Evolutionary conservation across 1,140 invertebrate genomes (phyloP), one percentile per base, ranked within the genome.

Genomic region (Bradynema listronoti): DNA sequence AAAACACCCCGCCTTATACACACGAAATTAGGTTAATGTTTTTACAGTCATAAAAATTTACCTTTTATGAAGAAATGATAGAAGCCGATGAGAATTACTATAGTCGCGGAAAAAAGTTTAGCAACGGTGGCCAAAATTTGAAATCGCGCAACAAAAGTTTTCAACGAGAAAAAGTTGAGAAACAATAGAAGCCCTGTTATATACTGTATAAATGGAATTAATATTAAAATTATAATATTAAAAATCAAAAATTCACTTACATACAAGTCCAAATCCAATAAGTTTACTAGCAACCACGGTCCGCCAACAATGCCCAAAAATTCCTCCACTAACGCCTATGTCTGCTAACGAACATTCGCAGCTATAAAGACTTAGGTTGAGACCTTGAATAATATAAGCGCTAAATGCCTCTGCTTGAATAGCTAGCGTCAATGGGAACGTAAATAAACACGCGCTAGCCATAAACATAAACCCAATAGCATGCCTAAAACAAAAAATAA

Each of bases 161-260:
- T 56, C 24, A 73, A 34, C 16, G 71, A 73, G 56, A 75, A 73
- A 22, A 73, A 72, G 43, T 73, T 73, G 14, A 72, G 60, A 39
- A 57, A 66, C 27, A 61, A 14, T 4, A 62, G 33, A 11, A 56
- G 58, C 61, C 52, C 52, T 43, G 52, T 24, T 47, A 56, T 11
- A 39, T 11, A 39, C 19, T 39, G 19, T 11, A 39, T 39, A 39
- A 39, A 39, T 39, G 11, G 11, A 39, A 19, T 39, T 11, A 39
- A 39, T 39, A 19, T 39, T 39, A 11, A 11, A 11, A 39, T 11
- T 11, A 19, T 39, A 39, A 39, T 11, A 19, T 39, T 39, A 11
- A 11, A 19, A 19, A 11, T 39, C 19, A 19, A 39, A 11, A 39
- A 39, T 39, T 19, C 36, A 50, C 47, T 50, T 29, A 50, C 47